These are phyloP conservation scores for Phthorimaea operculella DNA, from an alignment of 1,140 invertebrate species.

Conservation along the genomic window DNA sequence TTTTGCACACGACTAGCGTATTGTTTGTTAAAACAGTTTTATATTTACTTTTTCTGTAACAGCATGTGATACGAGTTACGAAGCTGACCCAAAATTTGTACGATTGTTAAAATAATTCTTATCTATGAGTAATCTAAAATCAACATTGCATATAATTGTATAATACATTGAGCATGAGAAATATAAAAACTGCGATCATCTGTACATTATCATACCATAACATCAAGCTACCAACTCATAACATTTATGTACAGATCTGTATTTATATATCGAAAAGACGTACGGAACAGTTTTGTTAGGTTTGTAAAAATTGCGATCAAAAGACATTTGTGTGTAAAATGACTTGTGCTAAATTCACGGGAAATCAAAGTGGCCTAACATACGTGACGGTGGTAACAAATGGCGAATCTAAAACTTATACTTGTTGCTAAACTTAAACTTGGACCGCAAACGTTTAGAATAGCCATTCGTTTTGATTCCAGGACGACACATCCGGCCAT, in stretches of 20 bases:
- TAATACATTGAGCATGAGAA: background rate
- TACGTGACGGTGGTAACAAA: background rate
- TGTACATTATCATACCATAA: no score
- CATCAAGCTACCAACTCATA: no score
- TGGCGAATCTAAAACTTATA: background rate
- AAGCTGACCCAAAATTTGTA: slow-evolving; percentile 42
- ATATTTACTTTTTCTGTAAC: slow-evolving; percentile 17
- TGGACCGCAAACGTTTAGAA: slow-evolving; percentile 20
- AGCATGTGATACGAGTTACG: slow-evolving; percentile 28
- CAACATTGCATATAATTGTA: no score
- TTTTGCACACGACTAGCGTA: no score
- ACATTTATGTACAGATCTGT: slow-evolving; percentile 39
- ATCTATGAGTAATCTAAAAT: no score
- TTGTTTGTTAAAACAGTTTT: no score
- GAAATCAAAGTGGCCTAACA: background rate
- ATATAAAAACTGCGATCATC: no score
- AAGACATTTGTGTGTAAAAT: no score
- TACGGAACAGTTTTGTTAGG: background rate
- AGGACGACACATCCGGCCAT: slow-evolving; percentile 92
- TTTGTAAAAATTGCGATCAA: background rate
- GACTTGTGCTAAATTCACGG: background rate
- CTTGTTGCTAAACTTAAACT: background rate
- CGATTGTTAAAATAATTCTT: background rate
- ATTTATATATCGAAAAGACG: slow-evolving; percentile 1
- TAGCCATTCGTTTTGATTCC: slow-evolving; percentile 66